A percentile compares a stretch with the other conserved stretches of the same genome.
phyloP scores from a whole-genome alignment of 2,888 invertebrate species.

The Germaria angustata region DNA sequence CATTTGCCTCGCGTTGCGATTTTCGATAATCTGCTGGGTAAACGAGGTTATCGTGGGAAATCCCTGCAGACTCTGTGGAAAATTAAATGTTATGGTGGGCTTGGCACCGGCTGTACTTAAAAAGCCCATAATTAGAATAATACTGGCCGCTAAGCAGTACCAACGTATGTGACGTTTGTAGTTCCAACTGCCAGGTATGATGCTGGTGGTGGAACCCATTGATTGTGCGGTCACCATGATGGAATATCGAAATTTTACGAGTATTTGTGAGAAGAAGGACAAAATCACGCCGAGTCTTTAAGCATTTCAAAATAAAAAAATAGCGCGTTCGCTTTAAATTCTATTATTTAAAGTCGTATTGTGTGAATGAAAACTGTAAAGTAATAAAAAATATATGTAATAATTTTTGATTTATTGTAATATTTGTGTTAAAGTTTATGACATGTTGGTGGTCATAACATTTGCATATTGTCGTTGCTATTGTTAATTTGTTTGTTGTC shows the following conservation, averaged over 20 bases:
- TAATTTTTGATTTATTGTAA: background rate
- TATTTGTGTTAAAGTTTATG: background rate
- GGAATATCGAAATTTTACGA: background rate
- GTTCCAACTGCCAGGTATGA: constrained; percentile 12
- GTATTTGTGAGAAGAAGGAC: background rate
- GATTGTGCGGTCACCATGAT: background rate
- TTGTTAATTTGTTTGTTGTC: background rate
- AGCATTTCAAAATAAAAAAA: constrained; percentile 19
- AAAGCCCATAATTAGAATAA: constrained; percentile 72
- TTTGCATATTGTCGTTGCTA: background rate
- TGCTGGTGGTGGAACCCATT: background rate
- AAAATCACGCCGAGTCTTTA: constrained; percentile 11
- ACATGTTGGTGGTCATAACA: background rate
- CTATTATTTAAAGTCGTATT: background rate
- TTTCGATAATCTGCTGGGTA: constrained; percentile 79
- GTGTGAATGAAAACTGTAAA: constrained; percentile 18
- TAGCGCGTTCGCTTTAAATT: background rate
- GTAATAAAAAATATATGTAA: background rate
- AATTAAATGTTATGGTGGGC: constrained; percentile 77
- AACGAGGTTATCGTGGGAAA: constrained; percentile 78
- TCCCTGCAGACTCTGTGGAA: constrained; percentile 76
- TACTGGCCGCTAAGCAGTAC: constrained; percentile 73
- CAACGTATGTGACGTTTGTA: constrained; percentile 73
- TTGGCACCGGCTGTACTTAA: constrained; percentile 77
- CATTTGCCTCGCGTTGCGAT: constrained; percentile 78